Conservation (phyloP, 2,113 vertebrate species). For the Terrapene triunguis region DNA sequence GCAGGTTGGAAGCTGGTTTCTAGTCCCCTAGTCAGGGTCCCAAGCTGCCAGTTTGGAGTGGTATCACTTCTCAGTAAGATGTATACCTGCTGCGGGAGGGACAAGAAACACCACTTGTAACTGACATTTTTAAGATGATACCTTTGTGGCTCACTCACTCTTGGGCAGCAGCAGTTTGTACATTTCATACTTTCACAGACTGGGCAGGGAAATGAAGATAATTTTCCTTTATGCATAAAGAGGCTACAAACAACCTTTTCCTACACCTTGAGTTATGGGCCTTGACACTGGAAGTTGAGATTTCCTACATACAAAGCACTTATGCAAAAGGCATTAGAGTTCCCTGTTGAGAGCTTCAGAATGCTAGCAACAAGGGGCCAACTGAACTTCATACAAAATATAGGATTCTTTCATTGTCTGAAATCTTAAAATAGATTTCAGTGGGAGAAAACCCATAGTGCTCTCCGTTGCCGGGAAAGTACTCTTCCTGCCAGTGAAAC, state of each 20-base stretch:
- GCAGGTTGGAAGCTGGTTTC: not conserved
- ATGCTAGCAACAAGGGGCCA: not conserved
- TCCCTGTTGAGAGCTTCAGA: not conserved
- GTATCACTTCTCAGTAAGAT: not conserved
- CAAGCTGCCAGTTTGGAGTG: accelerated
- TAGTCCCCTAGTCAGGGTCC: accelerated
- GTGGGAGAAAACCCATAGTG: not conserved
- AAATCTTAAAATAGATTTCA: not conserved
- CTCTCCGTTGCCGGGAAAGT: not conserved
- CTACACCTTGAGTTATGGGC: not conserved
- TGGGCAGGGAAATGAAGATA: not conserved
- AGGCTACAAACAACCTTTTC: not conserved
- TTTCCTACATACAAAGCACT: not conserved
- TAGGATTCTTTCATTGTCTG: not conserved
- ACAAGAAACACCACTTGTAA: not conserved
- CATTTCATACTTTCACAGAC: not conserved
- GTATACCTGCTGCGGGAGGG: not conserved
- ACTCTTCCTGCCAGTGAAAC: not conserved
- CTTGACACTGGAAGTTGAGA: not conserved
- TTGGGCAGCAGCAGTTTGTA: not conserved
- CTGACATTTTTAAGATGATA: accelerated
- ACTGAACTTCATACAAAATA: not conserved
- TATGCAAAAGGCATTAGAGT: not conserved
- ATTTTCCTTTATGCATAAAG: not conserved
- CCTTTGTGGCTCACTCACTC: not conserved